phyloP scores from a whole-genome alignment of 2,888 invertebrate genomes.

The Drosophila kanekoi region DNA sequence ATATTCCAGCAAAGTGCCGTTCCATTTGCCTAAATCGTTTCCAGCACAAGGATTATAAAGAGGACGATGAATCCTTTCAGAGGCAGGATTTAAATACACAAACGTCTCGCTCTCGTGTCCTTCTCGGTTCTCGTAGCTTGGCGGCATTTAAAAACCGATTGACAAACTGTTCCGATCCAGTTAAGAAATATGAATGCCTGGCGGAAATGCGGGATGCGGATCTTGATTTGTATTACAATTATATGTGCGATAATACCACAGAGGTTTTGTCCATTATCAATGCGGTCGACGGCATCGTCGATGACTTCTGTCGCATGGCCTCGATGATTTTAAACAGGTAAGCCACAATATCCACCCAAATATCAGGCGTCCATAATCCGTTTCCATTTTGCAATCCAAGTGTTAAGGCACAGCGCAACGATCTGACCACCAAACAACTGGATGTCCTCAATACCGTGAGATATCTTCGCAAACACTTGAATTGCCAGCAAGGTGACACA shows the following conservation, averaged over 20 bases:
- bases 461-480: too few species aligned
- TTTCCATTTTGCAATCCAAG: too few species aligned
- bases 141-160: constrained; percentile 9
- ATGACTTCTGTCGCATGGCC: background rate
- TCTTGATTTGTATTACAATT: constrained; percentile 29
- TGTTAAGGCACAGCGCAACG: too few species aligned
- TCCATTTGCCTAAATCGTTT: too few species aligned
- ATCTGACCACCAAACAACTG: too few species aligned
- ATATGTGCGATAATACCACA: constrained; percentile 19
- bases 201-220: constrained; percentile 15
- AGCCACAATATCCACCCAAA: background rate
- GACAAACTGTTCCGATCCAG: background rate
- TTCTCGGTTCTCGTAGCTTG: background rate
- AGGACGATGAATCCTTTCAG: too few species aligned
- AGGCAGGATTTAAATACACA: background rate
- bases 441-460: too few species aligned
- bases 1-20: too few species aligned
- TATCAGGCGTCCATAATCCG: background rate
- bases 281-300: constrained; percentile 11
- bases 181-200: constrained; percentile 39
- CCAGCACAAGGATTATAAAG: too few species aligned
- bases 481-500: too few species aligned
- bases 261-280: constrained; percentile 21
- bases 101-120: background rate
- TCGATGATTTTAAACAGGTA: constrained; percentile 5